Conservation (phyloP, 2,888 invertebrate genomes). For the Harpagoxenus sublaevis region DNA sequence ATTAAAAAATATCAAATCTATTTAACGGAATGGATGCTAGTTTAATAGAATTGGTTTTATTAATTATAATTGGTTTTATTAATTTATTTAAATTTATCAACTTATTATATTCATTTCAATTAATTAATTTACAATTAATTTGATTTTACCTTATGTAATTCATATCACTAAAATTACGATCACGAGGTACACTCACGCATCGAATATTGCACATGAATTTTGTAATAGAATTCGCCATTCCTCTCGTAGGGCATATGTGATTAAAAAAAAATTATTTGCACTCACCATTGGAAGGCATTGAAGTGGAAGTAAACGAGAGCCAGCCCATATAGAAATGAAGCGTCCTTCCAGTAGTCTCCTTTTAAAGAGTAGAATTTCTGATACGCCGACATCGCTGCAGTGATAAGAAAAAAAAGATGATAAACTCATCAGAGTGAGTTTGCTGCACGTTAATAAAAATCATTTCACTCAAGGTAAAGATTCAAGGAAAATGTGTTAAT, state of each 20-base stretch:
- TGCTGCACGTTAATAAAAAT: neutral
- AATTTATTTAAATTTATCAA: neutral
- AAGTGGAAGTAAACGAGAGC: slow-evolving; percentile 99
- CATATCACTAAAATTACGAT: neutral
- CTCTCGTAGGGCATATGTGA: neutral
- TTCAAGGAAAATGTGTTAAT: slow-evolving; percentile 62
- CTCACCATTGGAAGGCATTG: slow-evolving; percentile 98
- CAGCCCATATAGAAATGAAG: slow-evolving; percentile 96
- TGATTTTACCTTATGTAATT: neutral
- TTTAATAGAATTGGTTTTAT: neutral
- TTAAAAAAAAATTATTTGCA: slow-evolving; percentile 76
- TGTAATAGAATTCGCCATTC: neutral
- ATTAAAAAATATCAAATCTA: neutral
- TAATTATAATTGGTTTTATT: neutral
- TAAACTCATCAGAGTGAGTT: neutral
- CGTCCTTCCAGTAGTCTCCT: slow-evolving; percentile 95
- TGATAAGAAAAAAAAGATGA: neutral
- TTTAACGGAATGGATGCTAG: neutral
- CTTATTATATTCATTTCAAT: neutral
- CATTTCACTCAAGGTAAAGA: slow-evolving; percentile 54
- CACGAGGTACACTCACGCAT: neutral
- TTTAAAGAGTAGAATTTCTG: slow-evolving; percentile 95
- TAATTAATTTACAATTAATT: slow-evolving; percentile 9
- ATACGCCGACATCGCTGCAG: slow-evolving; percentile 97
- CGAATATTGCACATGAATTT: neutral